Evolutionary conservation across 2,888 invertebrate species (phyloP).

Genomic region (Antheraea yamamai): DNA sequence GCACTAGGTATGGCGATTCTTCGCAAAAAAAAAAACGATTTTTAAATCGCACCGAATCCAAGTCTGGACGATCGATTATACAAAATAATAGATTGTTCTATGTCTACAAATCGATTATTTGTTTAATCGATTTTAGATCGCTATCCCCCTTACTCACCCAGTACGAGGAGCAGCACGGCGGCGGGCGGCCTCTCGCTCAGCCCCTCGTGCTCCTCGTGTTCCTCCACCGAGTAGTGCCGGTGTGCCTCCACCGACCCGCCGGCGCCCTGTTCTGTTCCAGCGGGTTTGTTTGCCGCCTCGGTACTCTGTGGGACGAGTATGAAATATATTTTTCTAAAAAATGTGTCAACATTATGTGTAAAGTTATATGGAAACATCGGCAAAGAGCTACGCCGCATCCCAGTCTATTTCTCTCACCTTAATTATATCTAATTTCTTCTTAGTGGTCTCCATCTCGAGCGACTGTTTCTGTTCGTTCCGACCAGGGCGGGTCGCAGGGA

Average conservation of each 20-base stretch:
- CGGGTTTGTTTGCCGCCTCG: constrained; percentile 1
- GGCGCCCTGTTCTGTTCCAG: not conserved
- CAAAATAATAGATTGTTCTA: too few relatives aligned
- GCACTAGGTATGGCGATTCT: too few relatives aligned
- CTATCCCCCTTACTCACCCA: constrained; percentile 75
- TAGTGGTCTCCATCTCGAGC: not conserved
- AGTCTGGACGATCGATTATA: too few relatives aligned
- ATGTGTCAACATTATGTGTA: too few relatives aligned
- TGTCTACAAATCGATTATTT: too few relatives aligned
- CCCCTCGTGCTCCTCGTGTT: constrained; percentile 81
- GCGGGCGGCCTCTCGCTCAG: constrained; percentile 88
- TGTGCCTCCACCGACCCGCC: constrained; percentile 26
- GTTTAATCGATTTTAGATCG: too few relatives aligned
- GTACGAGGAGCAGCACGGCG: constrained; percentile 89
- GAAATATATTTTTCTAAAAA: not conserved
- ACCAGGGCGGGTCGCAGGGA: not conserved
- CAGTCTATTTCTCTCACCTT: not conserved
- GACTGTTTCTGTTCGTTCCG: not conserved
- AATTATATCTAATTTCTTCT: not conserved
- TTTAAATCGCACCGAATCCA: too few relatives aligned
- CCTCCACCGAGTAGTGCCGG: constrained; percentile 32
- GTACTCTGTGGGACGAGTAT: not conserved
- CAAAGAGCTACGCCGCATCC: not conserved
- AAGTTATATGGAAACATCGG: not conserved
- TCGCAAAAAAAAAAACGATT: too few relatives aligned